Conservation (phyloP, 1,140 invertebrate genomes). For the Drosophila lowei region DNA sequence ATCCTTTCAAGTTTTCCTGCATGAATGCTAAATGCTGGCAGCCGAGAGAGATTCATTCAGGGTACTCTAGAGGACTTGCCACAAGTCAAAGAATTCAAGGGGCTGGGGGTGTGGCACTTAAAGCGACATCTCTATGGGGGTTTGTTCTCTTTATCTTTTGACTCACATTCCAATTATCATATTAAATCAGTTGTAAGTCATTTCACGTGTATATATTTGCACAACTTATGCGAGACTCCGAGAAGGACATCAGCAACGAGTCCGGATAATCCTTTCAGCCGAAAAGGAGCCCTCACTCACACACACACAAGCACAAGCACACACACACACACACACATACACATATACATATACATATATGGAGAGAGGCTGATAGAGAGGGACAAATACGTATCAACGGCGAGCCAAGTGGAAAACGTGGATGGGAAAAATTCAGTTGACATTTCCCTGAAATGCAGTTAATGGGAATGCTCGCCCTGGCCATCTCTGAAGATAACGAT, state of each 20-base stretch:
- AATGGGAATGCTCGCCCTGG: slow-evolving; percentile 45
- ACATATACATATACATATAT: too few relatives aligned
- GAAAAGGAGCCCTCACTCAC: slow-evolving; percentile 20
- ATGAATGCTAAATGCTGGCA: slow-evolving; percentile 38
- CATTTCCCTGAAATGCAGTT: slow-evolving; percentile 68
- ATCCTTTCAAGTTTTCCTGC: slow-evolving; percentile 30
- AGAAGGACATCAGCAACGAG: slow-evolving; percentile 28
- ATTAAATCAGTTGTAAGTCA: slow-evolving; percentile 77
- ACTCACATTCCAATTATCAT: slow-evolving; percentile 71
- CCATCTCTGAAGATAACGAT: slow-evolving; percentile 36
- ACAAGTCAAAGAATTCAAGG: slow-evolving; percentile 57
- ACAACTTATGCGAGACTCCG: slow-evolving; percentile 51
- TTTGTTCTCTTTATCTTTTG: slow-evolving; percentile 48
- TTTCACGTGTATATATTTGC: slow-evolving; percentile 67
- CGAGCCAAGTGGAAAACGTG: slow-evolving; percentile 44
- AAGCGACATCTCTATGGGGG: slow-evolving; percentile 7
- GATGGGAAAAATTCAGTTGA: slow-evolving; percentile 48
- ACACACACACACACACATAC: slow-evolving; percentile 11
- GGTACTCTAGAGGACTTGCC: slow-evolving; percentile 7
- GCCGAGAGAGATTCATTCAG: slow-evolving; percentile 47
- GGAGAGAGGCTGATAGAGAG: too few relatives aligned
- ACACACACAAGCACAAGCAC: slow-evolving; percentile 26
- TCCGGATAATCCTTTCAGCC: slow-evolving; percentile 60
- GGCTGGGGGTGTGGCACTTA: slow-evolving; percentile 13
- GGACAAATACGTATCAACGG: slow-evolving; percentile 5